These are phyloP conservation scores for Dicerorhinus sumatrensis DNA, from an alignment of 2,113 vertebrate species.

Conservation along the genomic window DNA sequence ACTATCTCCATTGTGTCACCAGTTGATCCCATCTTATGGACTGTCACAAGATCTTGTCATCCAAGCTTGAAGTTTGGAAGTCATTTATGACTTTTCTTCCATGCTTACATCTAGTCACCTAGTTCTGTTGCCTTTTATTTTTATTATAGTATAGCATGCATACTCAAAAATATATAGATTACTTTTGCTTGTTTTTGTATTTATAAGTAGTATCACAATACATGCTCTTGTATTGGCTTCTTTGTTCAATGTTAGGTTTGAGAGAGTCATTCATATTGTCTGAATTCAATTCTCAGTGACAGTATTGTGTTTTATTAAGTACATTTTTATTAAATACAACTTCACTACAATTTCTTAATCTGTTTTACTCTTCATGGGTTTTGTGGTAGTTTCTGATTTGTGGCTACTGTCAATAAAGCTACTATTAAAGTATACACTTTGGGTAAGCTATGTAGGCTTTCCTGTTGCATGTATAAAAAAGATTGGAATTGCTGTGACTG, in stretches of 20 bases:
- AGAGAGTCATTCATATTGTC: neutral
- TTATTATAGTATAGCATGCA: neutral
- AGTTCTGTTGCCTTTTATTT: neutral
- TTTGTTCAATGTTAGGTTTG: neutral
- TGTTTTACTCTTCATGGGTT: too few relatives aligned
- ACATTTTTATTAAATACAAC: neutral
- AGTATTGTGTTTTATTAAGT: neutral
- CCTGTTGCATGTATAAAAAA: neutral
- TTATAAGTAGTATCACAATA: neutral
- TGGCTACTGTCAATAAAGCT: neutral
- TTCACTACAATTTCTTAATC: neutral
- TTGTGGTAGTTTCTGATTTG: neutral
- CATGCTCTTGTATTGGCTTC: neutral
- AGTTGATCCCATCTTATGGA: neutral
- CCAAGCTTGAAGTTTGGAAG: neutral
- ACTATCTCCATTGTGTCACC: neutral
- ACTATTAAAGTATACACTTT: neutral
- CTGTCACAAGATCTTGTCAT: neutral
- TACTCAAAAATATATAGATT: neutral
- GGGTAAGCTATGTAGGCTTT: neutral
- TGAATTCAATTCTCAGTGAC: neutral
- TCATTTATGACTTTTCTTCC: neutral
- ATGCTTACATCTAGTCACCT: neutral
- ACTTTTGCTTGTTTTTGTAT: neutral
- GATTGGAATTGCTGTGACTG: neutral